Percentiles rank a stretch among this genome's conserved stretches.
Evolutionary conservation across 2,113 vertebrate species (phyloP).

Genomic region (Syrmaticus mikado): DNA sequence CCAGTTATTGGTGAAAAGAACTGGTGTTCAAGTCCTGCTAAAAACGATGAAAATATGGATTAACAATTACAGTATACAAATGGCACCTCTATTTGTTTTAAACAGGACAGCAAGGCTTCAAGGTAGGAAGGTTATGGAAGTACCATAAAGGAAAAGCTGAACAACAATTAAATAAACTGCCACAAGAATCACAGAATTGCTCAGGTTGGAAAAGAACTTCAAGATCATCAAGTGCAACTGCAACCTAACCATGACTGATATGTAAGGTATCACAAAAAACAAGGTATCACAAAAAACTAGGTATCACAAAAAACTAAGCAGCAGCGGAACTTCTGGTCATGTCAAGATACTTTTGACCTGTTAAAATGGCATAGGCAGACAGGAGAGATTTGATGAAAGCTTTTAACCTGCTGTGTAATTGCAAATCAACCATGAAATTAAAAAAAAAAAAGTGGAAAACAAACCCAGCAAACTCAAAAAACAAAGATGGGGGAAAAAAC

Average conservation of each 20-base stretch:
- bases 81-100: not conserved
- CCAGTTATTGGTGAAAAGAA: not conserved
- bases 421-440: not conserved
- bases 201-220: too few species aligned
- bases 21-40: not conserved
- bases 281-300: not conserved
- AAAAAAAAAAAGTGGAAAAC: not conserved
- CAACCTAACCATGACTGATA: not conserved
- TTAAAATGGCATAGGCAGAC: not conserved
- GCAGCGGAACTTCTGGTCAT: not conserved
- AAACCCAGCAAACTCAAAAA: not conserved
- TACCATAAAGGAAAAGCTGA: not conserved
- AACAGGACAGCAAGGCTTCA: not conserved
- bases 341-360: not conserved
- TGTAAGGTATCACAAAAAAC: not conserved
- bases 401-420: not conserved
- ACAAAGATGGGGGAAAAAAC: not conserved
- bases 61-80: not conserved
- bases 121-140: not conserved
- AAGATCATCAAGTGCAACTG: too few species aligned
- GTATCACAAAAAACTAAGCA: not conserved
- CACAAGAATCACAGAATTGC: too few species aligned
- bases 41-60: not conserved
- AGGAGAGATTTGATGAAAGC: not conserved
- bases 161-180: not conserved